phyloP scores from a whole-genome alignment of 2,797 vertebrate species.

The Kryptolebias ocellatus region DNA sequence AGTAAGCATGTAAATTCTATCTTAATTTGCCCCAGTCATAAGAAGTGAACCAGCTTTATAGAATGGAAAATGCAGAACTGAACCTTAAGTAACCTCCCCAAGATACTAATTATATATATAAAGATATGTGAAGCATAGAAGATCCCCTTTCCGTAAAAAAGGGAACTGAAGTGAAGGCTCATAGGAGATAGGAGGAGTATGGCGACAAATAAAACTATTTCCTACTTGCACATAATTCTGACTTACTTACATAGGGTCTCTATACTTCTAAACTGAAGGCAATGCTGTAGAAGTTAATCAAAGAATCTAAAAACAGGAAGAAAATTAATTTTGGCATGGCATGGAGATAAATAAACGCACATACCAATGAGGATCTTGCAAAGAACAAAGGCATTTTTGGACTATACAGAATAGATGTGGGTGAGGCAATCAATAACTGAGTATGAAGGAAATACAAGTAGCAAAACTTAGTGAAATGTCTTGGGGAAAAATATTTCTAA shows the following conservation, averaged over 20 bases:
- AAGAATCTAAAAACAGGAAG: conserved; percentile 4
- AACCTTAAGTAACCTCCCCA: too few species aligned
- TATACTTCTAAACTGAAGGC: neutral
- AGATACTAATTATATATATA: neutral
- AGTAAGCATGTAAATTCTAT: too few species aligned
- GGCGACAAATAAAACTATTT: neutral
- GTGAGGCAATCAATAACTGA: conserved; percentile 2
- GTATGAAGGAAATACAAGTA: neutral
- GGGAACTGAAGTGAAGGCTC: neutral
- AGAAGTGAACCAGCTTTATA: too few species aligned
- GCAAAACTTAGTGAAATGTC: neutral
- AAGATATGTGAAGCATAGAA: neutral
- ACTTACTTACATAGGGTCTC: neutral
- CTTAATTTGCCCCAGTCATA: too few species aligned
- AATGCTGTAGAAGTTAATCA: neutral
- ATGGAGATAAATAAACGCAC: neutral
- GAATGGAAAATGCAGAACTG: too few species aligned
- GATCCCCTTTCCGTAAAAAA: neutral
- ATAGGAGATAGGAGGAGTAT: neutral
- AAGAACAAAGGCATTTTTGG: neutral
- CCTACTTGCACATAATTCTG: neutral
- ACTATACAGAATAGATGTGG: neutral
- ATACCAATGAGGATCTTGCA: neutral
- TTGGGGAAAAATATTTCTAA: neutral
- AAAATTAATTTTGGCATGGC: neutral